Conservation (phyloP, 2,888 invertebrate species). For the Drosophila birchii region DNA sequence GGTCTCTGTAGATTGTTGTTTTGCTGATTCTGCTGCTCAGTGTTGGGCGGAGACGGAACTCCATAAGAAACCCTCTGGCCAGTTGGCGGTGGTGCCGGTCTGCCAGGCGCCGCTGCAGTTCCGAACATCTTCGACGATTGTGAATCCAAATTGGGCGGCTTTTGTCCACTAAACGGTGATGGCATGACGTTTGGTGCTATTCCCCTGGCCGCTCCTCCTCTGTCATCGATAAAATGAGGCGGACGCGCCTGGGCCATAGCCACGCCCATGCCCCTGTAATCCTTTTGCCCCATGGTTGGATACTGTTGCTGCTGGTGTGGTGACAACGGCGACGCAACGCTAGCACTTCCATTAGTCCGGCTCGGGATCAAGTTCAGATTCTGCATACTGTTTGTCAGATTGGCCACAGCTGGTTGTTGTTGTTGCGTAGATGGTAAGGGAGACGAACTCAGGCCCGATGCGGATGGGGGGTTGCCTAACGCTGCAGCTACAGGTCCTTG, state of each 20-base stretch:
- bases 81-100: background rate
- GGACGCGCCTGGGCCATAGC: constrained; percentile 35
- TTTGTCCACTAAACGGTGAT: constrained; percentile 45
- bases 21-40: constrained; percentile 40
- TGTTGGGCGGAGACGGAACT: constrained; percentile 11
- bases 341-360: constrained; percentile 50
- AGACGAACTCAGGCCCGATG: constrained; percentile 3
- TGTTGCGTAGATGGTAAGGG: background rate
- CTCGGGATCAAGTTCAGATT: constrained; percentile 71
- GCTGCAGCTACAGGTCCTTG: constrained; percentile 20
- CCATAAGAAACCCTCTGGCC: constrained; percentile 23
- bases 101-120: constrained; percentile 8
- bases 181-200: constrained; percentile 52
- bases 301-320: constrained; percentile 13
- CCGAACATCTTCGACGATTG: constrained; percentile 60
- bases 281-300: constrained; percentile 30
- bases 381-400: constrained; percentile 69
- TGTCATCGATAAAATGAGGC: constrained; percentile 1
- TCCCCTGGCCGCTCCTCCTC: constrained; percentile 9
- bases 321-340: background rate
- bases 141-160: constrained; percentile 36
- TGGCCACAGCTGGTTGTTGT: constrained; percentile 17
- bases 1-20: constrained; percentile 60
- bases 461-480: constrained; percentile 8
- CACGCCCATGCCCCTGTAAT: constrained; percentile 63